Evolutionary conservation across 2,113 vertebrate genomes (phyloP).

Genomic region (Spermophilus dauricus): DNA sequence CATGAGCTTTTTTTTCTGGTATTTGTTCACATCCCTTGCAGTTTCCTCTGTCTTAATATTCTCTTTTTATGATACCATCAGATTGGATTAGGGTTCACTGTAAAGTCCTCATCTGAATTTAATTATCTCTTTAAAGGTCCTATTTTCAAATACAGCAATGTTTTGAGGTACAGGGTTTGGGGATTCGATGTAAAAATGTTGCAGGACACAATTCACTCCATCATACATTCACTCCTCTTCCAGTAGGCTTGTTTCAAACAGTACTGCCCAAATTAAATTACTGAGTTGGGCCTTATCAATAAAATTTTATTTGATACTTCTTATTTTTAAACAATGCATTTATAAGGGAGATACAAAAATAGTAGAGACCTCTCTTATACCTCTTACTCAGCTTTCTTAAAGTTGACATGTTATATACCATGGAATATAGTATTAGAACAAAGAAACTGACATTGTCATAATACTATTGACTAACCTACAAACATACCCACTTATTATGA

Average conservation of each 20-base stretch:
- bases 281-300: neutral
- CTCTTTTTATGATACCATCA: neutral
- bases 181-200: neutral
- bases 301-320: neutral
- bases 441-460: neutral
- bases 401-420: neutral
- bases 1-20: neutral
- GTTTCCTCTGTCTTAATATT: neutral
- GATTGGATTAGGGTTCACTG: no score
- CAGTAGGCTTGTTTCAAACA: neutral
- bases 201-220: neutral
- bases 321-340: neutral
- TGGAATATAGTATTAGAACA: neutral
- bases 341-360: neutral
- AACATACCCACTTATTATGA: neutral
- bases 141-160: neutral
- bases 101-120: neutral
- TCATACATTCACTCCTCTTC: neutral
- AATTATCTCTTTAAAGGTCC: neutral
- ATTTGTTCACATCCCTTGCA: neutral
- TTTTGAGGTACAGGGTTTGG: neutral
- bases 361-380: neutral
- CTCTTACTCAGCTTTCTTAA: neutral
- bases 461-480: neutral
- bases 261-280: neutral